Percentiles rank a stretch among this genome's conserved stretches.
phyloP scores from a whole-genome alignment of 2,113 vertebrate species.

The Alouatta palliata region DNA sequence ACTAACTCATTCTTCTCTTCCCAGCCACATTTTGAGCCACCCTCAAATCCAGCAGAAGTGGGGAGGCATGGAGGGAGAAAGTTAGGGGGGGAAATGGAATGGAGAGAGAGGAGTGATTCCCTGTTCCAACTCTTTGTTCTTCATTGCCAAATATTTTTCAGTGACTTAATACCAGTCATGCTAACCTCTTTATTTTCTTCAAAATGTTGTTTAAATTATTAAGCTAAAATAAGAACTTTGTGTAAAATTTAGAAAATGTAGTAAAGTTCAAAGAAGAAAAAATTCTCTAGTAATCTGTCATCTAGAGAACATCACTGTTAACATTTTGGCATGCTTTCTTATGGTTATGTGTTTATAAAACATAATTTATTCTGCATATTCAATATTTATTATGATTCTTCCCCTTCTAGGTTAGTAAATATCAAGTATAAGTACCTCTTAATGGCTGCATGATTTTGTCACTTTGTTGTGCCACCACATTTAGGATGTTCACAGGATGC shows the following conservation, averaged over 20 bases:
- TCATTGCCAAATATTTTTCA: background rate
- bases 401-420: background rate
- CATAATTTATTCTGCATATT: background rate
- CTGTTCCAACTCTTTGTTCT: background rate
- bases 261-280: background rate
- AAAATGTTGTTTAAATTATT: conserved; percentile 25
- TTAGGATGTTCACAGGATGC: background rate
- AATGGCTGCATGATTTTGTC: background rate
- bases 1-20: background rate
- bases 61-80: background rate
- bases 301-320: background rate
- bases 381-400: background rate
- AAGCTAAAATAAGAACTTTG: background rate
- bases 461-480: background rate
- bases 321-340: conserved; percentile 16
- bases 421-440: background rate
- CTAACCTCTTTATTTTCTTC: background rate
- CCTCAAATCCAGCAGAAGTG: background rate
- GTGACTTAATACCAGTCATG: background rate
- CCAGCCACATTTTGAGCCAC: background rate
- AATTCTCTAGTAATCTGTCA: background rate
- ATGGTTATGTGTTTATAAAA: background rate
- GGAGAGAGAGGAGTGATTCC: background rate
- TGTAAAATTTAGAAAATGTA: background rate
- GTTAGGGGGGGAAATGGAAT: background rate